Base-by-base conservation (phyloP, 2,888 invertebrate species). In the Plagodis pulveraria region DNA sequence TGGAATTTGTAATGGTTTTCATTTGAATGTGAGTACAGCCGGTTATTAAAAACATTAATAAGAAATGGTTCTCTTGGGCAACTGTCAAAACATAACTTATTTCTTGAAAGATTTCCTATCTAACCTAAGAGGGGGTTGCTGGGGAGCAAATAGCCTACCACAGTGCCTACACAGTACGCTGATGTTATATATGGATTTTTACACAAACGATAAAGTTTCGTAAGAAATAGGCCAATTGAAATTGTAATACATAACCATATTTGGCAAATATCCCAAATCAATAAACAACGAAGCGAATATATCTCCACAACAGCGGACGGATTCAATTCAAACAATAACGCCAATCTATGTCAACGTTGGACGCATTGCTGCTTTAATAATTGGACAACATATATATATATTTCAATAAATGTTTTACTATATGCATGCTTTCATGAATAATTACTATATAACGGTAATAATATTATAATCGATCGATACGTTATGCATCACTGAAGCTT, bases 261-360 rank as follows among this genome's bases (percentile, higher is more conserved):
- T 55, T 49, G 48, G 52, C 44, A 38, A 52, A n/a, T 52, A 44
- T 51, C 51, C 51, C 35, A 6, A 51, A 43, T 52, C 52, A 33
- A 52, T 52, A 52, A 45, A 38, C 52, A 51, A 33, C 8, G 41
- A 33, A 12, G 22, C 35, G 41, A 11, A 22, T 22, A 22, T 22
- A 22, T 22, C 22, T 22, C 22, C 22, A 22, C 34, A 5, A 33
- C 34, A 43, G 11, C 8, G n/a, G 47, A 35, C 7, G 11, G 44
- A 44, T 9, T 32, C 44, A 22, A 11, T 11, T 36, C 12, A 45
- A 22, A 11, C 6, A 54, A 47, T 12, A 10, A n/a, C 49, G 34
- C 40, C n/a, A 0, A 10, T 22, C 33, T 0, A 49, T 36, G 43
- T 50, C 45, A 46, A 45, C 45, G 49, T 11, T 10, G 22, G 11